These are phyloP conservation scores for Patiria miniata DNA, from an alignment of 35 echinoderm and acorn worm genomes.

Conservation along the genomic window DNA sequence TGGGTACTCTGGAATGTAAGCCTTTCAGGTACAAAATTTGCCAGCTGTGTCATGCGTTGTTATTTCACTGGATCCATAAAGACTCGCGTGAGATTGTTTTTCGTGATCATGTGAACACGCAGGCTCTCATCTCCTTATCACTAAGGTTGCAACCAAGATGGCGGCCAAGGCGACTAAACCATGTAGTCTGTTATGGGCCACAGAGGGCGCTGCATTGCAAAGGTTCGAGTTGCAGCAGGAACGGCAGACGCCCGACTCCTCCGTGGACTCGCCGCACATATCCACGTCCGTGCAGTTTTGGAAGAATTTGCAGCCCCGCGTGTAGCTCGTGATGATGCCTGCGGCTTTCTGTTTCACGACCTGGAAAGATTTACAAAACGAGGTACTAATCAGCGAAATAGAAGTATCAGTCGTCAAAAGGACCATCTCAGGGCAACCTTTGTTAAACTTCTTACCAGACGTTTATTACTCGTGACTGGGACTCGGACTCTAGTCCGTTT, in stretches of 20 bases:
- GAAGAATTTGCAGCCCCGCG: not conserved
- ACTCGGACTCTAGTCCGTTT: too few relatives aligned
- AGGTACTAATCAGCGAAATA: not conserved
- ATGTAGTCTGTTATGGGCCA: not conserved
- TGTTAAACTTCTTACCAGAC: too few relatives aligned
- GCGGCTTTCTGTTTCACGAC: slow-evolving; percentile 17
- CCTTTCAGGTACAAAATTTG: too few relatives aligned
- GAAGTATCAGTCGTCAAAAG: too few relatives aligned
- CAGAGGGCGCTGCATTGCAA: not conserved
- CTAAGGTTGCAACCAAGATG: not conserved
- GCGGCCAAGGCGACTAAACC: not conserved
- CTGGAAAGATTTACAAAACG: not conserved
- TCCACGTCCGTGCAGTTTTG: not conserved
- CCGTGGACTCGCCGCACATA: not conserved
- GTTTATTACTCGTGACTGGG: too few relatives aligned
- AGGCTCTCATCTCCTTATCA: not conserved
- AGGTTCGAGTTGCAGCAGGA: slow-evolving; percentile 5
- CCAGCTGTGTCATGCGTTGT: too few relatives aligned
- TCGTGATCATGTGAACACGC: too few relatives aligned
- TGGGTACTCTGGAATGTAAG: too few relatives aligned
- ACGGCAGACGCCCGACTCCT: not conserved
- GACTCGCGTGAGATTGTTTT: too few relatives aligned
- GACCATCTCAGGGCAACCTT: too few relatives aligned
- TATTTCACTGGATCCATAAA: too few relatives aligned
- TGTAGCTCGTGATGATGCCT: not conserved